phyloP scores from a whole-genome alignment of 2,888 invertebrate genomes.

The Metacarcinus magister region DNA sequence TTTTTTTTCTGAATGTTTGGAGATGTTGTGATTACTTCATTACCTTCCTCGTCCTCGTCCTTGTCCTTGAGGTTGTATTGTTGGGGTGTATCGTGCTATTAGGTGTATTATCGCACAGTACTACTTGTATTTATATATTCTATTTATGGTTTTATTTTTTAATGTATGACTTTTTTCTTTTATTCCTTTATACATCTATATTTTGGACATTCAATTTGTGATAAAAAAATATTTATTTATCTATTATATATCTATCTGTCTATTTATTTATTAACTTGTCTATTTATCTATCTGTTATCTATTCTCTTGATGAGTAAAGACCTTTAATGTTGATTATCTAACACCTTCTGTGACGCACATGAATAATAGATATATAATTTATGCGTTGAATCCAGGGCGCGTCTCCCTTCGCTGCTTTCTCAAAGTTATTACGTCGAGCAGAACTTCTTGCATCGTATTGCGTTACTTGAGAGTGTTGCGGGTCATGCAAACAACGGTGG shows the following conservation, averaged over 20 bases:
- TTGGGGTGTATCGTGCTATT: neutral
- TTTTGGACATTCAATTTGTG: too few relatives aligned
- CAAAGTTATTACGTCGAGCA: neutral
- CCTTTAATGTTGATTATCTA: neutral
- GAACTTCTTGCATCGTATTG: neutral
- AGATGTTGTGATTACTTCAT: neutral
- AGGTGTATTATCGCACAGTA: neutral
- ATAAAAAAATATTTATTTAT: too few relatives aligned
- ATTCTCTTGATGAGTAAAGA: neutral
- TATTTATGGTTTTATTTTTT: too few relatives aligned
- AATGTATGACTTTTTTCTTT: too few relatives aligned
- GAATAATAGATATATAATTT: neutral
- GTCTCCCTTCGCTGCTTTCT: neutral
- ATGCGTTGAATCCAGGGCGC: neutral
- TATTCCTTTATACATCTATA: too few relatives aligned
- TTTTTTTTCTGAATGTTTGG: neutral
- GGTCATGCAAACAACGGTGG: neutral
- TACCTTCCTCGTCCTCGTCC: neutral
- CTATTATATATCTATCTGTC: too few relatives aligned
- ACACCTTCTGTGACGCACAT: neutral
- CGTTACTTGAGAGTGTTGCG: neutral
- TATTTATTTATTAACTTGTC: too few relatives aligned
- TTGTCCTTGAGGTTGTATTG: neutral
- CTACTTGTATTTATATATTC: neutral
- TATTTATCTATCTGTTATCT: neutral